Percentiles rank a stretch among this genome's conserved stretches.
These are phyloP conservation scores for Emmelina monodactyla DNA, from an alignment of 2,888 invertebrate species.

Conservation along the genomic window DNA sequence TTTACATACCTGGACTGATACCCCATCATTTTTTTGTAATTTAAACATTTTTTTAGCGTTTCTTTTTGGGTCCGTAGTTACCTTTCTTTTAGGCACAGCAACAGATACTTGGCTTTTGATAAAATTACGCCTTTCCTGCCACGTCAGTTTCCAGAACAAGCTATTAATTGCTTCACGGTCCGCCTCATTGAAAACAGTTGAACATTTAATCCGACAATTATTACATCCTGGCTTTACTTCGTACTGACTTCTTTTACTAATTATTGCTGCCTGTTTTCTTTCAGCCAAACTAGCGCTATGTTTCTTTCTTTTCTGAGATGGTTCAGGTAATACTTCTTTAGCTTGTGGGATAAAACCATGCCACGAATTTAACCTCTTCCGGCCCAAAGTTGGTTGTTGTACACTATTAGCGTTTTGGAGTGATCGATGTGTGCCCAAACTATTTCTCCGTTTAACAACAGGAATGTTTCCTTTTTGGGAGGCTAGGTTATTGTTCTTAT, in stretches of 20 bases:
- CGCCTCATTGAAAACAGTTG: background rate
- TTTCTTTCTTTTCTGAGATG: background rate
- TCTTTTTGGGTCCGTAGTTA: slow-evolving; percentile 12
- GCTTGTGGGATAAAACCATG: too few relatives aligned
- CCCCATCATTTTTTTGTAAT: slow-evolving; percentile 12
- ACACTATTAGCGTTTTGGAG: too few relatives aligned
- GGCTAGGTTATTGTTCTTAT: too few relatives aligned
- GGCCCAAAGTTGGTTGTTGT: too few relatives aligned
- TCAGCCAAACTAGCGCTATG: background rate
- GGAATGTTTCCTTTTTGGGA: too few relatives aligned
- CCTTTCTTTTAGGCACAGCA: slow-evolving; percentile 15
- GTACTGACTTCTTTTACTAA: background rate
- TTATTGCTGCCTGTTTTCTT: background rate
- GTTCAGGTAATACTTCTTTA: background rate
- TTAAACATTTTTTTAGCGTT: slow-evolving; percentile 13
- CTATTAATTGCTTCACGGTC: slow-evolving; percentile 5
- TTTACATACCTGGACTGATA: slow-evolving; percentile 11
- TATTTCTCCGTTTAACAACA: too few relatives aligned
- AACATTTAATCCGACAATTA: slow-evolving; percentile 3
- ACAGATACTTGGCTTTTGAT: slow-evolving; percentile 10
- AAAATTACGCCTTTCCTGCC: slow-evolving; percentile 13
- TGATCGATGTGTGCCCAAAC: too few relatives aligned
- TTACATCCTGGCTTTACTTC: slow-evolving; percentile 1
- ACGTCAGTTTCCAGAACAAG: slow-evolving; percentile 10
- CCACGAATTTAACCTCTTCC: too few relatives aligned